Percentiles rank a stretch among this genome's conserved stretches.
Conservation (phyloP, 2,888 invertebrate genomes). For the Desoria tigrina region DNA sequence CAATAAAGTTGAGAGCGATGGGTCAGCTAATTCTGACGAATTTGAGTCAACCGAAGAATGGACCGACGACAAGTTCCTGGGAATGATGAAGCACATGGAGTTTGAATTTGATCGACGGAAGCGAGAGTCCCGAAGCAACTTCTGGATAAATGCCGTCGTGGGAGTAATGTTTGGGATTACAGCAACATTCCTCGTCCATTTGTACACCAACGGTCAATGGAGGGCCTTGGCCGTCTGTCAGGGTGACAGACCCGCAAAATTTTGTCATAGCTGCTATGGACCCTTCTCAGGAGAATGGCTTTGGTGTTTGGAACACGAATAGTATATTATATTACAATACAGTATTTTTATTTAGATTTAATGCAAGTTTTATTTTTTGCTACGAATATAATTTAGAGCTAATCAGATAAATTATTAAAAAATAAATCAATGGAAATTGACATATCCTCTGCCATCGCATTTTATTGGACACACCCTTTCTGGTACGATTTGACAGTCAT, state of each 20-base stretch:
- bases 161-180: not conserved
- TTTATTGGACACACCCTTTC: constrained; percentile 25
- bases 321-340: no score
- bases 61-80: not conserved
- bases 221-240: not conserved
- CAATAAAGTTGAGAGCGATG: no score
- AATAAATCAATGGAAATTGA: no score
- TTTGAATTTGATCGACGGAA: not conserved
- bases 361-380: no score
- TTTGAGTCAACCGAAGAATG: no score
- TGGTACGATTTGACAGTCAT: not conserved
- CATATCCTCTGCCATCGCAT: no score
- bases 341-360: no score
- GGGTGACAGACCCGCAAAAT: not conserved
- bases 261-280: constrained; percentile 14
- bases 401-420: no score
- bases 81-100: constrained; percentile 1
- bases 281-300: constrained; percentile 3
- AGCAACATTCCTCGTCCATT: not conserved
- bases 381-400: no score
- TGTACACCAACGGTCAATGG: not conserved
- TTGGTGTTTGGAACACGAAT: constrained; percentile 2
- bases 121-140: not conserved
- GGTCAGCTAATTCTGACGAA: no score
- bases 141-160: not conserved